Evolutionary conservation across 2,888 invertebrate species (phyloP).

Genomic region (Lasioglossum calceatum): DNA sequence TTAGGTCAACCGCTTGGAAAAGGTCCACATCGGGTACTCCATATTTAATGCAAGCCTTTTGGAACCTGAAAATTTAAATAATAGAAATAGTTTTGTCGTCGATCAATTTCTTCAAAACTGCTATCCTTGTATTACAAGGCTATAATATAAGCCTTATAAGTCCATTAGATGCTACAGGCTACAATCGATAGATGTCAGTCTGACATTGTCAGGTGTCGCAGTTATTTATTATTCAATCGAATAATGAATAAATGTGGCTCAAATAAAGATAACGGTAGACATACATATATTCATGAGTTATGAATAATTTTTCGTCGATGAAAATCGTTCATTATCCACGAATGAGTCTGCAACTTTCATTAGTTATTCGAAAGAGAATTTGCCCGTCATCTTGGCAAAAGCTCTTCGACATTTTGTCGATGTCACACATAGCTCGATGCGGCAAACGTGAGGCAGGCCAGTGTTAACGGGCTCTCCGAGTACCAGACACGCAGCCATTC

Average conservation of each 20-base stretch:
- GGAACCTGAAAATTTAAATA: constrained; percentile 87
- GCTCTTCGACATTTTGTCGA: constrained; percentile 46
- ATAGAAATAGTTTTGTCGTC: background rate
- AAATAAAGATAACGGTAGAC: background rate
- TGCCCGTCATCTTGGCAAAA: background rate
- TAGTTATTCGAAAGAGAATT: background rate
- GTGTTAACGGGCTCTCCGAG: constrained; percentile 75
- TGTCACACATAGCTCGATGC: constrained; percentile 3
- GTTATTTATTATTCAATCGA: background rate
- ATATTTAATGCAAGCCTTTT: constrained; percentile 92
- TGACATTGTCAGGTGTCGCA: background rate
- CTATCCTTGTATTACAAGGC: background rate
- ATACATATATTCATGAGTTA: background rate
- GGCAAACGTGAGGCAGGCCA: constrained; percentile 75
- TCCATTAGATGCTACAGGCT: background rate
- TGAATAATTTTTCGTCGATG: background rate
- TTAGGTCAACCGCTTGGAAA: constrained; percentile 96
- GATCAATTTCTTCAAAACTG: background rate
- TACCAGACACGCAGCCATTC: constrained; percentile 73
- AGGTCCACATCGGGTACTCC: constrained; percentile 95
- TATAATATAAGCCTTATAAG: background rate
- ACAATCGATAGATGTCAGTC: background rate
- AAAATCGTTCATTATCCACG: background rate
- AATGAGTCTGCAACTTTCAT: background rate
- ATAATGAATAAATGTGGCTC: background rate